Evolutionary conservation across 1,140 invertebrate species (phyloP).

Genomic region (Drosophila sucinea): DNA sequence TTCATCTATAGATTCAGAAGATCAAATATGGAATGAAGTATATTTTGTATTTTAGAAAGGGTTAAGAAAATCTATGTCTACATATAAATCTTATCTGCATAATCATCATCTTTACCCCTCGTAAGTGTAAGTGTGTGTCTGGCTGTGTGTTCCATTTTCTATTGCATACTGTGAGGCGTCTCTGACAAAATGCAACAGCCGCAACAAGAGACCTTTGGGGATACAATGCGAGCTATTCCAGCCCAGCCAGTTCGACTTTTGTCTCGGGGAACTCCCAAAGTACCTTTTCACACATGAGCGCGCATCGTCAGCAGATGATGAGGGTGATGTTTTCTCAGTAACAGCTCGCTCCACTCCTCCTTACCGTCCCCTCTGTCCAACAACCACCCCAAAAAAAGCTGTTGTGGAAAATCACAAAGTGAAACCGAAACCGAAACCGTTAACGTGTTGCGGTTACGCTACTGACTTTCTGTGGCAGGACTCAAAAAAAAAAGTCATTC

Average conservation of each 20-base stretch:
- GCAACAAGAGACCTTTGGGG: conserved; percentile 32
- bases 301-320: conserved; percentile 36
- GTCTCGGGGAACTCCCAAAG: conserved; percentile 52
- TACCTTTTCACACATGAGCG: conserved; percentile 82
- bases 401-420: conserved; percentile 78
- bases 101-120: neutral
- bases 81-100: neutral
- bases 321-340: conserved; percentile 11
- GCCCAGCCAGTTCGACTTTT: conserved; percentile 17
- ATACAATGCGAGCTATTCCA: conserved; percentile 1
- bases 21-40: neutral
- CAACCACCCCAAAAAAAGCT: conserved; percentile 26
- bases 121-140: neutral
- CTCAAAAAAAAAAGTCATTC: conserved; percentile 60
- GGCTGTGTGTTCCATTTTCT: conserved; percentile 3
- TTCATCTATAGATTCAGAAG: neutral
- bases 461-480: conserved; percentile 62
- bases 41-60: neutral
- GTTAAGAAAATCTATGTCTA: neutral
- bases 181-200: conserved; percentile 37
- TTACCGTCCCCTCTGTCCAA: neutral
- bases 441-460: conserved; percentile 82
- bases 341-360: conserved; percentile 16
- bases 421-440: conserved; percentile 80
- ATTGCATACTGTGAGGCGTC: conserved; percentile 24